Percentiles rank a stretch among this genome's conserved stretches.
Conservation (phyloP, 2,113 vertebrate genomes). For the Hemiscyllium ocellatum region DNA sequence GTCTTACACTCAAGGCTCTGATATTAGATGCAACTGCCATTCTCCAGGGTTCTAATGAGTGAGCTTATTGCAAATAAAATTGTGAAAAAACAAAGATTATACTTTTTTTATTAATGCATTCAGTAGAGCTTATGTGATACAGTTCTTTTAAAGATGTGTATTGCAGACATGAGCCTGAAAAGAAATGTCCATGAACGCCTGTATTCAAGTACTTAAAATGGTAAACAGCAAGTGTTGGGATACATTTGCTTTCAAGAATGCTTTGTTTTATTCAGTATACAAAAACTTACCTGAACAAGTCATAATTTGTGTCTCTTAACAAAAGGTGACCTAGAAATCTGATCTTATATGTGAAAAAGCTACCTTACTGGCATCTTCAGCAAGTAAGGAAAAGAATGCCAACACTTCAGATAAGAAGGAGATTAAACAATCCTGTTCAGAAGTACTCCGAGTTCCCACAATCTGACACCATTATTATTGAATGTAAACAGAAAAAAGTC, state of each 20-base stretch:
- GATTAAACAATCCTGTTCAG: conserved; percentile 23
- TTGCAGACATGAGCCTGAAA: not conserved
- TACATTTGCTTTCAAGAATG: not conserved
- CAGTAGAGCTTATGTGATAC: not conserved
- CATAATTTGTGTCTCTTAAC: not conserved
- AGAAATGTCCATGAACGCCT: not conserved
- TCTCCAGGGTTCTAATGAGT: not conserved
- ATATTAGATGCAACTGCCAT: not conserved
- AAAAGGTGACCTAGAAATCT: conserved; percentile 33
- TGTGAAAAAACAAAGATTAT: not conserved
- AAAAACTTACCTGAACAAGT: not conserved
- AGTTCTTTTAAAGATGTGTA: not conserved
- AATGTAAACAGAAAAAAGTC: not conserved
- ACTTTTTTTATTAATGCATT: not conserved
- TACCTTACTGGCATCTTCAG: not conserved
- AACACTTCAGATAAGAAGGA: conserved; percentile 25
- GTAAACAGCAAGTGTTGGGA: not conserved
- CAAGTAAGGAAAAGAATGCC: conserved; percentile 20
- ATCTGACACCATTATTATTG: conserved; percentile 35
- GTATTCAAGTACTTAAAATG: not conserved
- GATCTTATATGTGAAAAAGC: not conserved
- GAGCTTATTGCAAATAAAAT: not conserved
- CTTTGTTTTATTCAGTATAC: not conserved
- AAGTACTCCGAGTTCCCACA: conserved; percentile 10
- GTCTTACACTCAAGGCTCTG: not conserved